Percentiles rank a stretch among this genome's conserved stretches.
These are phyloP conservation scores for Andricus grossulariae DNA, from an alignment of 1,140 invertebrate genomes.

Conservation along the genomic window DNA sequence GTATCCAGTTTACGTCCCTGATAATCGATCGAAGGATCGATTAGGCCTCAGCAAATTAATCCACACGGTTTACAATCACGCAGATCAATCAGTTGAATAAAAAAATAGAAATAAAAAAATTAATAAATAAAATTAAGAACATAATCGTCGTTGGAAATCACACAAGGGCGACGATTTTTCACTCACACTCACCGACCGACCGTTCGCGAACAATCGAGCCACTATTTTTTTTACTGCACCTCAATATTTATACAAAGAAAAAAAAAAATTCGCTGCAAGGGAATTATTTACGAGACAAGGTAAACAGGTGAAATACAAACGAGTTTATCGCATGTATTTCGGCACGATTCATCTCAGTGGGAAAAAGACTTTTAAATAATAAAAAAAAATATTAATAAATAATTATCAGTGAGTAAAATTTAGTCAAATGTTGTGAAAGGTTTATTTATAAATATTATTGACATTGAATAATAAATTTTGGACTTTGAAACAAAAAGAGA, in stretches of 20 bases:
- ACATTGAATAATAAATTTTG: too few species aligned
- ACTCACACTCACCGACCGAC: slow-evolving; percentile 51
- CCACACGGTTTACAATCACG: slow-evolving; percentile 27
- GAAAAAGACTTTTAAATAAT: background rate
- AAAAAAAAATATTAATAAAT: too few species aligned
- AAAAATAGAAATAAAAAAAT: background rate
- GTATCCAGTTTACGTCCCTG: slow-evolving; percentile 52
- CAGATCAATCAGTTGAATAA: background rate
- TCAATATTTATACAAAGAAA: background rate
- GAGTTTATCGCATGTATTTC: background rate
- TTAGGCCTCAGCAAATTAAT: slow-evolving; percentile 37
- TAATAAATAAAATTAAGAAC: background rate
- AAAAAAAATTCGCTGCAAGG: background rate
- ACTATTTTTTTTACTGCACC: slow-evolving; percentile 4
- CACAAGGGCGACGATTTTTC: slow-evolving; percentile 43
- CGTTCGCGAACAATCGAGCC: background rate
- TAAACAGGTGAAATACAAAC: slow-evolving; percentile 5
- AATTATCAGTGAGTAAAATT: too few species aligned
- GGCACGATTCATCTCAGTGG: background rate
- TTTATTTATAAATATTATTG: too few species aligned
- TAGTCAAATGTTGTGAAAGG: too few species aligned
- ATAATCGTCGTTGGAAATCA: background rate
- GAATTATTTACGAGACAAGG: slow-evolving; percentile 18
- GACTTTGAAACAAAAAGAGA: too few species aligned
- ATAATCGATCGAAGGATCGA: slow-evolving; percentile 47